Evolutionary conservation across 2,113 vertebrate genomes (phyloP).

Genomic region (Gorilla gorilla): DNA sequence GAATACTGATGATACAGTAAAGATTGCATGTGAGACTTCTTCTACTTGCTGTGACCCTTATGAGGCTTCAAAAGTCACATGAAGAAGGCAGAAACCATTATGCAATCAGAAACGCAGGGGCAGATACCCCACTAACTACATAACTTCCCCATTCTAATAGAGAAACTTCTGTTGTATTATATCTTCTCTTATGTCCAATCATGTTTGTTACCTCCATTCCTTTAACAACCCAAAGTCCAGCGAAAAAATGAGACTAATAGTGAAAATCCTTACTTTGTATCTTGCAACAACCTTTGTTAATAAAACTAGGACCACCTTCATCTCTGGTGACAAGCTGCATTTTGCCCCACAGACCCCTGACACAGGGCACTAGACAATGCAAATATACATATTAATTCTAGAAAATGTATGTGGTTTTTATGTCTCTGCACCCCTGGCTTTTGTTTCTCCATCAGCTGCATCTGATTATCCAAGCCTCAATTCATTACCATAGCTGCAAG

Average conservation of each 20-base stretch:
- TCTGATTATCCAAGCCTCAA: not conserved
- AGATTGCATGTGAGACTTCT: not conserved
- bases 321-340: not conserved
- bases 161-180: not conserved
- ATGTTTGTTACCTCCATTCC: not conserved
- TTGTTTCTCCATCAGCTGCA: not conserved
- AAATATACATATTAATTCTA: not conserved
- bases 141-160: not conserved
- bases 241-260: not conserved
- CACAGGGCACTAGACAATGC: not conserved
- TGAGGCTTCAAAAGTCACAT: not conserved
- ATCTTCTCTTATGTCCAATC: not conserved
- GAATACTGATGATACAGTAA: not conserved
- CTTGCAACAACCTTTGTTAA: not conserved
- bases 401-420: not conserved
- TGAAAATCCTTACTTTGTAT: not conserved
- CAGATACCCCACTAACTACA: not conserved
- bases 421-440: not conserved
- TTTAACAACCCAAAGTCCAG: not conserved
- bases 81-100: not conserved
- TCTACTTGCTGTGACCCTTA: conserved; percentile 5
- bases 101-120: not conserved
- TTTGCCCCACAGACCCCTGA: not conserved
- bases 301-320: not conserved
- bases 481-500: not conserved